Evolutionary conservation across 2,797 vertebrate genomes (phyloP), one percentile per base, ranked within the genome.

Genomic region (Gambelia wislizenii): DNA sequence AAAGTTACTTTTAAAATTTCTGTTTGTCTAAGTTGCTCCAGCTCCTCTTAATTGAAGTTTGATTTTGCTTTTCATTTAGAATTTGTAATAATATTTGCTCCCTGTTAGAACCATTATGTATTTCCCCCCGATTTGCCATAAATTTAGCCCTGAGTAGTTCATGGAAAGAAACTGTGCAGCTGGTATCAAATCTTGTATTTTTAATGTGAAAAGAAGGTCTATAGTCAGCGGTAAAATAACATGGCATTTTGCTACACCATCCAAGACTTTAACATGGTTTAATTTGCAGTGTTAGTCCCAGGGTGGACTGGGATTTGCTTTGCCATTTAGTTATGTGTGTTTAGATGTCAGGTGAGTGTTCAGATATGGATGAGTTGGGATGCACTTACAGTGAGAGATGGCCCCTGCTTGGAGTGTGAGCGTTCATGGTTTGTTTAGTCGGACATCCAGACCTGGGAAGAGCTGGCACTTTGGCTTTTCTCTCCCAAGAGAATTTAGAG

Each of bases 21-120:
- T 0, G 0, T 0, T 93, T 95, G 33, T 87, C 87, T 49, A 91
- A 67, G 42, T 82, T 0, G 0, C 10, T 22, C 6, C n/a, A n/a
- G 36, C 47, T 12, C 10, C 61, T 25, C 27, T 18, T 8, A 22
- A 16, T 72, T n/a, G 14, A 16, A 69, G 44, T 14, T 3, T 52
- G 36, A 87, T 4, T 72, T 81, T 61, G 18, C 8, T 12, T 79
- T 72, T 56, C 36, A 59, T 74, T 70, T 44, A 56, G 5, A 3
- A 42, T 61, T 76, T 85, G 36, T 44, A 67, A 52, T 18, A 8
- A 6, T 86, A 56, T 36, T 36, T 14, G 25, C 87, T 86, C 13
- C 30, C 70, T 30, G 39, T 67, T 52, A 80, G 47, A 44, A 78
- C 2, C 59, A 64, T 36, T 25, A 3, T n/a, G 7, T 77, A 5